phyloP scores from a whole-genome alignment of 2,888 invertebrate genomes.

The Caenorhabditis wallacei region DNA sequence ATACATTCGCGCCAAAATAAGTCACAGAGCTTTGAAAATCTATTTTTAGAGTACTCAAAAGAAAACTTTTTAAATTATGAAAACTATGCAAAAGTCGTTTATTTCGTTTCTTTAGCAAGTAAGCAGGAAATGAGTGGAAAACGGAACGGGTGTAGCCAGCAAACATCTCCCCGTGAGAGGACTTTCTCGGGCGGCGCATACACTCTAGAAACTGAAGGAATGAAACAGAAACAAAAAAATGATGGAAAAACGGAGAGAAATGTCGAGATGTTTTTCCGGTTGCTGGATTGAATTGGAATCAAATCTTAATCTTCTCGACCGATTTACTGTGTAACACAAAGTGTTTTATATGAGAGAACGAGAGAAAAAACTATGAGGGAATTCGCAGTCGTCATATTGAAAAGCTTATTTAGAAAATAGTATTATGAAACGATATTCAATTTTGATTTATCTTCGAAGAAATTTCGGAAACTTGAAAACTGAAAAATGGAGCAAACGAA shows the following conservation, averaged over 20 bases:
- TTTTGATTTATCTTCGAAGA: too few relatives aligned
- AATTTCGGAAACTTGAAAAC: too few relatives aligned
- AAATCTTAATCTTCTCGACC: conserved; percentile 33
- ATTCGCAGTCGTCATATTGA: too few relatives aligned
- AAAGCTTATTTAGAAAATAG: too few relatives aligned
- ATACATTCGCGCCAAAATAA: conserved; percentile 1
- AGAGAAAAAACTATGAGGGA: neutral
- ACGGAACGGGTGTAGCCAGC: conserved; percentile 44
- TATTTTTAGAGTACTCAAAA: neutral
- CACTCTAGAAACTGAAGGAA: conserved; percentile 42
- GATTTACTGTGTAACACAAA: neutral
- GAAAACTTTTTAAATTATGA: neutral
- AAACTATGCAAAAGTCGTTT: neutral
- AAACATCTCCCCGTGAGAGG: conserved; percentile 40
- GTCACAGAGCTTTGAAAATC: neutral
- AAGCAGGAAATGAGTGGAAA: conserved; percentile 9
- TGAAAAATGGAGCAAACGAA: too few relatives aligned
- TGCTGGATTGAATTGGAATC: conserved; percentile 27
- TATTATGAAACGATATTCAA: too few relatives aligned
- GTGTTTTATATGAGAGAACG: neutral
- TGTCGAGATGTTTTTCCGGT: conserved; percentile 30
- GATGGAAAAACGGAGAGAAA: conserved; percentile 14
- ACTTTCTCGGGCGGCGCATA: conserved; percentile 28
- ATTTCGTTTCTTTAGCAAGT: neutral
- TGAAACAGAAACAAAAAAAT: conserved; percentile 32